Conservation (phyloP, 2,113 vertebrate genomes). For the Colius striatus region DNA sequence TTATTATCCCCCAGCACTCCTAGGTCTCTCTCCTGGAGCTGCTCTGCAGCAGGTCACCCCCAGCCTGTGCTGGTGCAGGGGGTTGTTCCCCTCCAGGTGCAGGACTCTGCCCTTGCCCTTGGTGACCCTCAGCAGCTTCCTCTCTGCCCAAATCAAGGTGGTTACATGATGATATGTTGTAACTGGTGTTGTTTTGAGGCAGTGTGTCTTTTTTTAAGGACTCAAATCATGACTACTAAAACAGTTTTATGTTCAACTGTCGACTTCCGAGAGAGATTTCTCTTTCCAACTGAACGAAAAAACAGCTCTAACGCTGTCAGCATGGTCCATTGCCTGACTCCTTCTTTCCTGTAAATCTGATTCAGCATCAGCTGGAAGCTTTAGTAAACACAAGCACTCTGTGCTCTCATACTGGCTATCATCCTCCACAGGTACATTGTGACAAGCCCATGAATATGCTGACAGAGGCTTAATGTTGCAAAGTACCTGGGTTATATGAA, state of each 20-base stretch:
- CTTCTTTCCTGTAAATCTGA: neutral
- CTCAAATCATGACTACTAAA: constrained; percentile 16
- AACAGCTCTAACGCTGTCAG: neutral
- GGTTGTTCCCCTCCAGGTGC: too few species aligned
- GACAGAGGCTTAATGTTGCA: neutral
- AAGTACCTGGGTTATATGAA: constrained; percentile 31
- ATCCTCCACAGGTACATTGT: neutral
- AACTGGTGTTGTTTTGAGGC: neutral
- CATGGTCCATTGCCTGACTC: neutral
- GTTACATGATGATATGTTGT: neutral
- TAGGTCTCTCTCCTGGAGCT: too few species aligned
- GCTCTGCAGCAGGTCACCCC: too few species aligned
- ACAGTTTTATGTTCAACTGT: constrained; percentile 39
- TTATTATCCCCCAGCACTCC: too few species aligned
- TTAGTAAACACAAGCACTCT: neutral
- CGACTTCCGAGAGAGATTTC: constrained; percentile 34
- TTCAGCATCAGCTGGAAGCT: neutral
- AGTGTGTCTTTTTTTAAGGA: neutral
- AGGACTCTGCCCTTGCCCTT: too few species aligned
- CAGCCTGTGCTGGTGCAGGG: too few species aligned
- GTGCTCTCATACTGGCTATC: neutral
- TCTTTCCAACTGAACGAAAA: constrained; percentile 31
- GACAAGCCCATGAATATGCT: neutral
- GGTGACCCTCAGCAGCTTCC: too few species aligned
- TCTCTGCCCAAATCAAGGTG: neutral